Evolutionary conservation across 53 echinoderm and acorn worm genomes (phyloP).

Genomic region (Glandiceps talaboti): DNA sequence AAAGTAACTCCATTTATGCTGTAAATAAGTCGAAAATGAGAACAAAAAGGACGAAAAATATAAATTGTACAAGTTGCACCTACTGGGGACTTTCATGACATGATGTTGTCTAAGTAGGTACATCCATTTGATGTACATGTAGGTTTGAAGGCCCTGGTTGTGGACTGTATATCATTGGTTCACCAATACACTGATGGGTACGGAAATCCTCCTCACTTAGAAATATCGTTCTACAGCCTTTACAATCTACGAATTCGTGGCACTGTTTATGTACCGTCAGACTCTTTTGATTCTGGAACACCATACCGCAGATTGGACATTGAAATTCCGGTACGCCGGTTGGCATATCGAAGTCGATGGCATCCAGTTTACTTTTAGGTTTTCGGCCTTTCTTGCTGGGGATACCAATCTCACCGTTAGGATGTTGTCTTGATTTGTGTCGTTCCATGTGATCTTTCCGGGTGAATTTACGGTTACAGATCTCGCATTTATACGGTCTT

Average conservation of each 20-base stretch:
- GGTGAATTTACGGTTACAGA: neutral
- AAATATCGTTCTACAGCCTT: neutral
- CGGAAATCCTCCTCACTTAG: neutral
- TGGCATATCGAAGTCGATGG: neutral
- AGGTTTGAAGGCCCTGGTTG: neutral
- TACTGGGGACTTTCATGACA: neutral
- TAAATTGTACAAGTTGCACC: no score
- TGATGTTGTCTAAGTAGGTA: neutral
- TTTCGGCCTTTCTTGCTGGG: neutral
- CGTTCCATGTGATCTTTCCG: neutral
- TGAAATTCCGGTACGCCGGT: neutral
- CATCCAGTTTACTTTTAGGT: neutral
- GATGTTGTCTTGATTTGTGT: neutral
- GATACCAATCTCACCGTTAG: neutral
- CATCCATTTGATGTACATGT: neutral
- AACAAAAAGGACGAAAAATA: no score
- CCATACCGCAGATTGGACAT: neutral
- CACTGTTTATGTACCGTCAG: neutral
- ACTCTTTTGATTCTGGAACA: neutral
- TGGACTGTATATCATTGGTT: neutral
- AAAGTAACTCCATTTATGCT: no score
- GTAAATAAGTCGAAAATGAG: no score
- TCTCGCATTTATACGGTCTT: neutral
- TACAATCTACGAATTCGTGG: neutral
- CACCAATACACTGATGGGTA: neutral